Evolutionary conservation across 1,140 invertebrate species (phyloP), one percentile per base, ranked within the genome.

Genomic region (Gryllus bimaculatus): DNA sequence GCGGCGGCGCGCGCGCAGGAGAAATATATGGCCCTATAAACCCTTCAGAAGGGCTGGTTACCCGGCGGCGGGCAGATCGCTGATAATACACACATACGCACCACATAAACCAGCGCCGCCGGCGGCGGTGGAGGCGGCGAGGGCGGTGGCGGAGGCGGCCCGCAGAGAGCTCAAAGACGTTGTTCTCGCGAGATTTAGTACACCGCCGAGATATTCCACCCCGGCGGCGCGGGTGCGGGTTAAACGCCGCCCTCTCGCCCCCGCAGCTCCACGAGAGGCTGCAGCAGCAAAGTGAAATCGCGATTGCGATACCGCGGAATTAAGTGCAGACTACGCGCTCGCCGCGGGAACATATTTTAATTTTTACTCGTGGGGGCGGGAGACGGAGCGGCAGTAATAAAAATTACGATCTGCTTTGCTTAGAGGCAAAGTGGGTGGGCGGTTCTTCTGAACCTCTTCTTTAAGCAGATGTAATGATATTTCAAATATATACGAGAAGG

Each of bases 71-170:
- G 54, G 54, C 54, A 66, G 54, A 66, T 66, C 54, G 54, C 54
- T 66, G 54, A 66, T 66, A 66, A 66, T 66, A 66, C 54, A 66
- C 54, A 66, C 54, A 66, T 66, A 66, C 54, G 54, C 54, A 66
- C 54, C 54, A 66, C 54, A 66, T 66, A 66, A 66, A 66, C 54
- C 54, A 66, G 54, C 54, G 18, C 10, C 18, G 18, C 10, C 18
- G 54, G 54, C 54, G 54, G 7, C 18, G 54, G 54, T 66, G 54
- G 18, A 18, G 54, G 54, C 54, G 54, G 54, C 18, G 54, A 18
- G 18, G 18, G 54, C 10, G 54, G 54, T 7, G 10, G 10, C 54
- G 18, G 26, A 13, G 54, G 54, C 54, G 18, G 54, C 18, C 54
- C 18, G 54, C 54, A 66, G 54, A 66, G 54, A 18, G 54, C 10